Conservation (phyloP, 2,797 vertebrate species). For the Babyrousa celebensis region DNA sequence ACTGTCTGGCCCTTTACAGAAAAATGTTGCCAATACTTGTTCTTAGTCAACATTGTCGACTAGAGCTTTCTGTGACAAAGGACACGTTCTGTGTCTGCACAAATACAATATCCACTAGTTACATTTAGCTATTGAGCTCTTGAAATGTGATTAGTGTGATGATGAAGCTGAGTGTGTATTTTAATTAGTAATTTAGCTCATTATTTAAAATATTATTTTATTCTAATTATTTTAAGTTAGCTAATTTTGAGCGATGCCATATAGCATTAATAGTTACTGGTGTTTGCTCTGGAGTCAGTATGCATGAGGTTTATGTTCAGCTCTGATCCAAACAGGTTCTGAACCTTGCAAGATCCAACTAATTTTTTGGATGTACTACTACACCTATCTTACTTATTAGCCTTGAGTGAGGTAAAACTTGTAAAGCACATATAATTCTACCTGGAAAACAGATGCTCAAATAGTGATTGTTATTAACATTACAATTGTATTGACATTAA, state of each 20-base stretch:
- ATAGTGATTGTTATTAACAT: background rate
- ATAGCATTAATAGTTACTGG: background rate
- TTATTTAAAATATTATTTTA: constrained; percentile 39
- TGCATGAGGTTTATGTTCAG: background rate
- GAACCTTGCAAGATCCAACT: background rate
- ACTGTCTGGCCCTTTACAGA: background rate
- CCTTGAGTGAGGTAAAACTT: background rate
- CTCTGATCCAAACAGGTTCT: background rate
- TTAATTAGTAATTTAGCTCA: background rate
- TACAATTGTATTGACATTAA: constrained; percentile 36
- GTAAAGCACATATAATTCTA: background rate
- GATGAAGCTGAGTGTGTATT: constrained; percentile 28
- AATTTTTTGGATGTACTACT: background rate
- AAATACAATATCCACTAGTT: background rate
- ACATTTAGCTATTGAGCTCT: background rate
- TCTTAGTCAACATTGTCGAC: background rate
- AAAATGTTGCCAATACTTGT: background rate
- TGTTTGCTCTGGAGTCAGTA: background rate
- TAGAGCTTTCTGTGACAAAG: background rate
- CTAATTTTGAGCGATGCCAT: background rate
- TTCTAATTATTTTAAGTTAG: constrained; percentile 40
- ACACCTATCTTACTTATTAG: background rate
- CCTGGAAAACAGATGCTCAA: background rate
- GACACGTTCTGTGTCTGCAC: background rate
- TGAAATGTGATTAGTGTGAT: constrained; percentile 6